Percentiles rank a stretch among this genome's conserved stretches.
Conservation (phyloP, 2,888 invertebrate species). For the Adelognathus sp. region DNA sequence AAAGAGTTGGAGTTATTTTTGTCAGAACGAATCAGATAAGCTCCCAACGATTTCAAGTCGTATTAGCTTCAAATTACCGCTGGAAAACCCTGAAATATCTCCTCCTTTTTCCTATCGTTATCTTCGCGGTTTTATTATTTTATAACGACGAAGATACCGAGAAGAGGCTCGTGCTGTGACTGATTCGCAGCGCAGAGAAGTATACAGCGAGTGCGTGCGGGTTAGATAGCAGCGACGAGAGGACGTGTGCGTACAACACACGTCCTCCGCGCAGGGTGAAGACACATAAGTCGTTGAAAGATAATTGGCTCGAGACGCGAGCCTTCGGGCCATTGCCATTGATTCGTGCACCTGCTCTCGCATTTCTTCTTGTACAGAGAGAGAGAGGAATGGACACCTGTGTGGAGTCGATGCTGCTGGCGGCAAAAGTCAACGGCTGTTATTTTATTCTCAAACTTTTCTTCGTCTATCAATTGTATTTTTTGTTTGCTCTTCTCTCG, state of each 20-base stretch:
- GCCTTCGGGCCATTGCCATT: slow-evolving; percentile 63
- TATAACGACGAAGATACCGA: background rate
- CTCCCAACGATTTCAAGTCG: background rate
- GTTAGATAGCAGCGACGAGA: background rate
- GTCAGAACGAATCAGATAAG: too few species aligned
- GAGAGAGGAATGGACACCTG: slow-evolving; percentile 12
- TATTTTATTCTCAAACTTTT: slow-evolving; percentile 21
- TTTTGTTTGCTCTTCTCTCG: background rate
- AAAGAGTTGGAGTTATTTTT: too few species aligned
- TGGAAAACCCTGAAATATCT: background rate
- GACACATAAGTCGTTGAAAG: slow-evolving; percentile 61
- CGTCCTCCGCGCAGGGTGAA: slow-evolving; percentile 40
- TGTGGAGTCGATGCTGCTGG: slow-evolving; percentile 6
- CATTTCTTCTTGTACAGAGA: slow-evolving; percentile 61
- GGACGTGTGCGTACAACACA: slow-evolving; percentile 32
- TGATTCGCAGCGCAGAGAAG: slow-evolving; percentile 1
- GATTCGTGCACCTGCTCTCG: slow-evolving; percentile 69
- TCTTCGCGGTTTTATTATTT: background rate
- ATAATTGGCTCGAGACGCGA: slow-evolving; percentile 64
- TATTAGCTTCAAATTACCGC: background rate
- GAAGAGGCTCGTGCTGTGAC: slow-evolving; percentile 29
- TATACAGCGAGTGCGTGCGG: slow-evolving; percentile 21
- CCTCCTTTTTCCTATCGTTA: background rate
- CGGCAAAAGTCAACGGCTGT: background rate
- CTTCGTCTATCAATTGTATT: slow-evolving; percentile 37